Conservation (phyloP, 2,888 invertebrate genomes). For the Xestia sexstrigata region DNA sequence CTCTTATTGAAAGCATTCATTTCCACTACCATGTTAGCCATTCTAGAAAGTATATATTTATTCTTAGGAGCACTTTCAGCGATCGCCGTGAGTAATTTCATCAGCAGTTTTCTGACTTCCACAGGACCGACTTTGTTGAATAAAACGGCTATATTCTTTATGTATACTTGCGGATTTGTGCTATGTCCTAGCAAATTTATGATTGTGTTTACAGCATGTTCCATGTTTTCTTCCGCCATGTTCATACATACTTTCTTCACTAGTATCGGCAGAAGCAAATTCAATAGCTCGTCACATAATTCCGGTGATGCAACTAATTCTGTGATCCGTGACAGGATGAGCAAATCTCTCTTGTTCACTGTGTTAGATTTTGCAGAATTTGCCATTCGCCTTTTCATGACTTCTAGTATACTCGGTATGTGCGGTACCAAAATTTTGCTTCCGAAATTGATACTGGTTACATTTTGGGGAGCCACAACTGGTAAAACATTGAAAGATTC, state of each 20-base stretch:
- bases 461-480: conserved; percentile 66
- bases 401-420: conserved; percentile 93
- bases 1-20: conserved; percentile 97
- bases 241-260: conserved; percentile 91
- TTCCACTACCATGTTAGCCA: conserved; percentile 91
- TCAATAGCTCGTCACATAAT: conserved; percentile 93
- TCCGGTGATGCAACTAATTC: conserved; percentile 93
- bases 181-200: conserved; percentile 94
- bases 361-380: conserved; percentile 90
- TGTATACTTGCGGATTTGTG: conserved; percentile 91
- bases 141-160: conserved; percentile 93
- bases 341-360: conserved; percentile 93
- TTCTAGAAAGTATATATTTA: conserved; percentile 86
- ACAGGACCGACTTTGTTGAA: conserved; percentile 92
- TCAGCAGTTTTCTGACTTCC: conserved; percentile 93
- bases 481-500: conserved; percentile 82
- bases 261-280: conserved; percentile 93
- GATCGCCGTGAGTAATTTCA: conserved; percentile 91
- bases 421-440: conserved; percentile 94
- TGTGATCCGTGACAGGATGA: conserved; percentile 94
- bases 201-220: conserved; percentile 93
- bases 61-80: conserved; percentile 84
- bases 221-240: conserved; percentile 92
- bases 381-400: conserved; percentile 92
- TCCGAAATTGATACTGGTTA: conserved; percentile 92